Base-by-base conservation (phyloP, 2,797 vertebrate genomes). In the Siniperca undulata region DNA sequence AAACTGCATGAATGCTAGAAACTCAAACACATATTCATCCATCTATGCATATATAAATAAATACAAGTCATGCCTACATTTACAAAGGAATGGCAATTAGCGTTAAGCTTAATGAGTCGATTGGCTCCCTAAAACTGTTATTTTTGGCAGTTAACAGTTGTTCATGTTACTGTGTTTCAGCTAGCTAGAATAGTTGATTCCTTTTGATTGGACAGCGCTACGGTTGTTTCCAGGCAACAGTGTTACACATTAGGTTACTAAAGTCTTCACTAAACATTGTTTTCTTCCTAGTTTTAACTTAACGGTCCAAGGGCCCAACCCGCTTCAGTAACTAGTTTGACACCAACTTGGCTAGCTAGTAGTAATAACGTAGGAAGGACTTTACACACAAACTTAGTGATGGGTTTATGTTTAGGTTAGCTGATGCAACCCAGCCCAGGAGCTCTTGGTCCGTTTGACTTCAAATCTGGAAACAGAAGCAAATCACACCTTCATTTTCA, bases 61-160 rank as follows among this genome's bases (percentile, higher is more conserved):
- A 34, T 13, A 0, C 19, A 5, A 56, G 2, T 40, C 2, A 46
- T 19, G 30, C 13, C 6, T 46, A 17, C 17, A 5, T 34, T 55
- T 38, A n/a, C 12, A 69, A n/a, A 30, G 10, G 2, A 40, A 12
- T 17, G 2, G 22, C 17, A 66, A 19, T 17, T 38, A 1, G 20
- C 0, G 2, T 78, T n/a, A 22, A 30, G 7, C 11, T 46, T 7
- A 36, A 0, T 1, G 36, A 61, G n/a, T 36, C 0, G 5, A 64
- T 30, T 24, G 14, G 13, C 7, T 48, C 4, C 52, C 20, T n/a
- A 16, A 17, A 34, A 61, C 24, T 1, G 1, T 9, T 38, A 34
- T 53, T 38, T 56, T n/a, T 42, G 50, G 8, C n/a, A 17, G 20
- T 55, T 14, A 36, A 11, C 12, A 24, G 19, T 22, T 19, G 44